Evolutionary conservation across 2,113 vertebrate genomes (phyloP).

Genomic region (Lagenorhynchus albirostris): DNA sequence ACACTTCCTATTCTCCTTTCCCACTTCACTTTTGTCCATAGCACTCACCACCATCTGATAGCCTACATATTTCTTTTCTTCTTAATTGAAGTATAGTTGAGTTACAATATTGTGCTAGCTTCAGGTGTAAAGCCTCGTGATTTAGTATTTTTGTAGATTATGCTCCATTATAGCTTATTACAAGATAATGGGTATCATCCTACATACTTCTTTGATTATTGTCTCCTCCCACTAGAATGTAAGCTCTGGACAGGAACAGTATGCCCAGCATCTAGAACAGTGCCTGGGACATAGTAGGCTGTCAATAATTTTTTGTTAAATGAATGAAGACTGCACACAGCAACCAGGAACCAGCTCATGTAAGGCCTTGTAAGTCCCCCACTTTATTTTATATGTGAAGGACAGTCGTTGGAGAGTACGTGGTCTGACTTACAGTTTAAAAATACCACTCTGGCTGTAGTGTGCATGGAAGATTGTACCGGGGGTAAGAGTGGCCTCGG

Average conservation of each 20-base stretch:
- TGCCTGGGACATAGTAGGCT: not conserved
- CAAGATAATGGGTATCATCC: not conserved
- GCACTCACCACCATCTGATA: not conserved
- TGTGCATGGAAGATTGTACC: not conserved
- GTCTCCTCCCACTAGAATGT: not conserved
- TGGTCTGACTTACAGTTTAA: not conserved
- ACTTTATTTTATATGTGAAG: not conserved
- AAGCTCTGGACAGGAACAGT: not conserved
- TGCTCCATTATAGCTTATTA: not conserved
- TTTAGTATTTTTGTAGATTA: not conserved
- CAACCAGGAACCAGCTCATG: not conserved
- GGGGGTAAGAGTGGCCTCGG: not conserved
- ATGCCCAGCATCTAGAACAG: not conserved
- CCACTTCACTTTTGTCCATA: not conserved
- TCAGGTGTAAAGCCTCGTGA: not conserved
- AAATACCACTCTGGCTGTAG: not conserved
- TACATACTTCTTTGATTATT: not conserved
- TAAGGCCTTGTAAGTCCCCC: not conserved
- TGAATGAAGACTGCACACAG: not conserved
- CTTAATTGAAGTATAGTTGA: not conserved
- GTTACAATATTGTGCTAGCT: not conserved
- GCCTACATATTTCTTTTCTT: not conserved
- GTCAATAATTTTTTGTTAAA: not conserved
- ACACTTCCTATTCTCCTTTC: not conserved
- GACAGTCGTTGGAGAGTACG: not conserved